Conservation (phyloP, 2,113 vertebrate genomes). For the Epinephelus fuscoguttatus region DNA sequence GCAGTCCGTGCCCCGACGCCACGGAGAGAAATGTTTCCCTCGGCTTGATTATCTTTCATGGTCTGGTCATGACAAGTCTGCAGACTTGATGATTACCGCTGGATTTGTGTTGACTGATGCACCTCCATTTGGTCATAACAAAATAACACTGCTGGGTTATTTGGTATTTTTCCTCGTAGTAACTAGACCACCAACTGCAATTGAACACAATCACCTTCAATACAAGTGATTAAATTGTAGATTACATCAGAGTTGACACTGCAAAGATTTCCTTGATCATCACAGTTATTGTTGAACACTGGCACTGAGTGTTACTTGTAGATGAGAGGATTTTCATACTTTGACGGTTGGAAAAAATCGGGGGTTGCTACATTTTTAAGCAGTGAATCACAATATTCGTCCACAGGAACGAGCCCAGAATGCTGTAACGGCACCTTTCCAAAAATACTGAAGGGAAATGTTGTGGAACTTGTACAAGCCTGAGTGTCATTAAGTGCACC, state of each 20-base stretch:
- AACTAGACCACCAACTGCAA: neutral
- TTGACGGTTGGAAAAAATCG: slow-evolving; percentile 14
- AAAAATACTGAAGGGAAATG: slow-evolving; percentile 51
- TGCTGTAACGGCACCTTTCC: slow-evolving; percentile 34
- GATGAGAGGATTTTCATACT: neutral
- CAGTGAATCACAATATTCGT: slow-evolving; percentile 25
- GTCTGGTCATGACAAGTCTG: slow-evolving; percentile 23
- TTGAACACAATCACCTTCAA: neutral
- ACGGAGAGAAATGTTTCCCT: slow-evolving; percentile 36
- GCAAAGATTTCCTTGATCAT: neutral
- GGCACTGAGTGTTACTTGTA: neutral
- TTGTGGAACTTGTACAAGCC: slow-evolving; percentile 60
- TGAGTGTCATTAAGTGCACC: slow-evolving; percentile 35
- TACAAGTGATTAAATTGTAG: neutral
- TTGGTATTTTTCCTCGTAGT: neutral
- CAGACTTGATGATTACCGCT: slow-evolving; percentile 26
- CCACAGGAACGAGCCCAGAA: slow-evolving; percentile 11
- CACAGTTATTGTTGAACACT: neutral
- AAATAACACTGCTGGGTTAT: neutral
- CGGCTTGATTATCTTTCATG: slow-evolving; percentile 26
- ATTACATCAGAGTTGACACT: neutral
- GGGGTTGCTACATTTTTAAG: slow-evolving; percentile 36
- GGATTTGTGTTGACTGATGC: neutral
- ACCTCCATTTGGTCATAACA: neutral
- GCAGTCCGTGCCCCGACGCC: slow-evolving; percentile 24